Conservation (phyloP, 2,113 vertebrate genomes). For the Maccullochella peelii region DNA sequence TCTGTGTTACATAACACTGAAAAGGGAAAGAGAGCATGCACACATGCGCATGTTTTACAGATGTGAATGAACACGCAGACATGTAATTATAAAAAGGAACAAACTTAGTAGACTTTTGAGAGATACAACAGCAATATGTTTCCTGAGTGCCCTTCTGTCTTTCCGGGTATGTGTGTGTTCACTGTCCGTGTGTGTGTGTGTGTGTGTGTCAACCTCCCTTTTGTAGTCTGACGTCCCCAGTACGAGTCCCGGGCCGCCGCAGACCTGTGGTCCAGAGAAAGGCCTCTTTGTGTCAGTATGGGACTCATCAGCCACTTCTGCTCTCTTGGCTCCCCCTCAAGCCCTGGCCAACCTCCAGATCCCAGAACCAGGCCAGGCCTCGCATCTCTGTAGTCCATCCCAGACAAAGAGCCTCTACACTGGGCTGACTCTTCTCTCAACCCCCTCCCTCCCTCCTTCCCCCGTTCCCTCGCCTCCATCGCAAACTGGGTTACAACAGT, state of each 20-base stretch:
- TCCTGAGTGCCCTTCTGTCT: conserved; percentile 20
- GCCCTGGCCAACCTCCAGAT: conserved; percentile 73
- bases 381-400: conserved; percentile 60
- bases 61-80: background rate
- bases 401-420: conserved; percentile 75
- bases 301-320: conserved; percentile 72
- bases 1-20: conserved; percentile 55
- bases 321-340: conserved; percentile 68
- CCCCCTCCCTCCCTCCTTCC: background rate
- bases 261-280: conserved; percentile 73
- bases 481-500: conserved; percentile 66
- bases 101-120: background rate
- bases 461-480: conserved; percentile 19
- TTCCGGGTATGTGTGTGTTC: conserved; percentile 18
- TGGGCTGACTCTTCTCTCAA: conserved; percentile 70
- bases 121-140: conserved; percentile 1
- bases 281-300: conserved; percentile 75
- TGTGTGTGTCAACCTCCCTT: conserved; percentile 47
- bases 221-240: conserved; percentile 47
- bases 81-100: background rate
- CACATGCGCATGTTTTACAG: background rate
- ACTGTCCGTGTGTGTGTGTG: conserved; percentile 14
- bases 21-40: conserved; percentile 1
- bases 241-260: conserved; percentile 45
- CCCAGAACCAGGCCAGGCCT: conserved; percentile 69